phyloP scores from a whole-genome alignment of 1,140 invertebrate species.

The Aphelenchoides avenae region DNA sequence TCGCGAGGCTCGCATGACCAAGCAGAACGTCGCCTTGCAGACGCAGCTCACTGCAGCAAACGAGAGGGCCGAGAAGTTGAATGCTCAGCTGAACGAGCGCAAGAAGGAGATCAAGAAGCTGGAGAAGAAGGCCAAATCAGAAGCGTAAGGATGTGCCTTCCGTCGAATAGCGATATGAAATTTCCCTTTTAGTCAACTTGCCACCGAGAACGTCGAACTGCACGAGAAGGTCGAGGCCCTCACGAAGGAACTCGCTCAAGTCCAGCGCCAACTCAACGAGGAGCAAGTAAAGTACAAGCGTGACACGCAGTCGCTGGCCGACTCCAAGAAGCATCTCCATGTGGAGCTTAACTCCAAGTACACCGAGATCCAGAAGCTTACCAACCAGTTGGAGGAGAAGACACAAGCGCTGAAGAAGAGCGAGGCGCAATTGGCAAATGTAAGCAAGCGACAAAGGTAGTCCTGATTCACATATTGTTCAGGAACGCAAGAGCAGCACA shows the following conservation, averaged over 20 bases:
- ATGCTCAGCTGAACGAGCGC: constrained; percentile 33
- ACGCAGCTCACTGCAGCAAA: constrained; percentile 17
- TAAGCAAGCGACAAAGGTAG: constrained; percentile 19
- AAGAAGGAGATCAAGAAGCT: constrained; percentile 48
- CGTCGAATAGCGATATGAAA: constrained; percentile 1
- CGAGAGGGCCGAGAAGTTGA: constrained; percentile 36
- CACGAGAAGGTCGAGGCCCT: constrained; percentile 34
- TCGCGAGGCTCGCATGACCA: constrained; percentile 9
- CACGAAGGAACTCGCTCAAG: constrained; percentile 26
- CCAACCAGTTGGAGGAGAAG: constrained; percentile 39
- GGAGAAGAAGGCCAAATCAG: constrained; percentile 45
- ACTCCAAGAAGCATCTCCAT: constrained; percentile 38
- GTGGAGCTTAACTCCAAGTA: constrained; percentile 24
- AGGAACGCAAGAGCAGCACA: constrained; percentile 32
- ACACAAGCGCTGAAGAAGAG: constrained; percentile 37
- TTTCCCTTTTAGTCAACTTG: constrained; percentile 31
- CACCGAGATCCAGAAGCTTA: constrained; percentile 32
- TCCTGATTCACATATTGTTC: constrained; percentile 10
- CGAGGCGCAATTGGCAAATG: constrained; percentile 40
- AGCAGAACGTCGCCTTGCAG: constrained; percentile 14
- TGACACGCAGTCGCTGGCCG: constrained; percentile 40
- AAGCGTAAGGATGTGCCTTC: constrained; percentile 29
- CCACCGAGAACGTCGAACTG: constrained; percentile 34
- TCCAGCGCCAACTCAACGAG: constrained; percentile 38
- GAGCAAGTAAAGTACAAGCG: constrained; percentile 43